Evolutionary conservation across 2,113 vertebrate species (phyloP).

Genomic region (Amphilophus citrinellus): DNA sequence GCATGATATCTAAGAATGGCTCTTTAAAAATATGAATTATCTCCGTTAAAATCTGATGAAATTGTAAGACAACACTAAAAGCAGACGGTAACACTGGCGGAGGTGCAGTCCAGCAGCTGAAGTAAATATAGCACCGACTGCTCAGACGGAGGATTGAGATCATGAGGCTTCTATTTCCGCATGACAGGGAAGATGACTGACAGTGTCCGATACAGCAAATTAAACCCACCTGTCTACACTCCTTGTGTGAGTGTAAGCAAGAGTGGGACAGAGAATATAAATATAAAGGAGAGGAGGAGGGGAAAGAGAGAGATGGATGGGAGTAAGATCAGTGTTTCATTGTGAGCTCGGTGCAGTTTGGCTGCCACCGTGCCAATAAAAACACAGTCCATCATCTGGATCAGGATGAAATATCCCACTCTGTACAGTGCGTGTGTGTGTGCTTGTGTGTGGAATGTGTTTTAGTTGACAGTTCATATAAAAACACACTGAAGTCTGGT

Average conservation of each 20-base stretch:
- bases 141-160: conserved; percentile 63
- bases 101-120: conserved; percentile 28
- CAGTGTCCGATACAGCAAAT: conserved; percentile 65
- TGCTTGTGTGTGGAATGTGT: background rate
- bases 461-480: conserved; percentile 24
- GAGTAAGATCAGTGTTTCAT: conserved; percentile 59
- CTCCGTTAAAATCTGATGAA: conserved; percentile 30
- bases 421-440: conserved; percentile 14
- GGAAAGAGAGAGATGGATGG: conserved; percentile 31
- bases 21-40: conserved; percentile 26
- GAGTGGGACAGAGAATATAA: background rate
- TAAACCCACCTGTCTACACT: conserved; percentile 63
- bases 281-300: conserved; percentile 8
- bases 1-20: background rate
- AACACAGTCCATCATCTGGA: conserved; percentile 68
- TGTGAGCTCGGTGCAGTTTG: conserved; percentile 51
- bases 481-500: conserved; percentile 33
- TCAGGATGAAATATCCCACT: conserved; percentile 51
- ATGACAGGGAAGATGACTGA: conserved; percentile 68
- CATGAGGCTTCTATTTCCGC: conserved; percentile 67
- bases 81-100: conserved; percentile 34
- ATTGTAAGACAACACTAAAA: conserved; percentile 23
- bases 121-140: conserved; percentile 57
- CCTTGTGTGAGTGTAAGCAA: conserved; percentile 9
- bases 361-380: conserved; percentile 67